Evolutionary conservation across 1,140 invertebrate species (phyloP).

Genomic region (Drosophila bocqueti): DNA sequence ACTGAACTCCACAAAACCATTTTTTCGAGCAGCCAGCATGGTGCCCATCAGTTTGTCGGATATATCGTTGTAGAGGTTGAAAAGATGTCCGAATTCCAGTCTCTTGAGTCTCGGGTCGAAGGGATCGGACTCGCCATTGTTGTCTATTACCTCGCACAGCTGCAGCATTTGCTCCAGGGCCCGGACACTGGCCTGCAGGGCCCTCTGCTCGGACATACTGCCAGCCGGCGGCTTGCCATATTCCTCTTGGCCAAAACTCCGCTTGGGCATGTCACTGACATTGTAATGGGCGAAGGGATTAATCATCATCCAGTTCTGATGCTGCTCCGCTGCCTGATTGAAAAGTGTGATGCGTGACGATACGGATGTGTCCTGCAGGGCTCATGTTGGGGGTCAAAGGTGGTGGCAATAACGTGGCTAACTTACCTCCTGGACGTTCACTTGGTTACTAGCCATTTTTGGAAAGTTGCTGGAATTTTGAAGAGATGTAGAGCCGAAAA

Average conservation of each 20-base stretch:
- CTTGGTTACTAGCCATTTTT: slow-evolving; percentile 24
- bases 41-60: slow-evolving; percentile 69
- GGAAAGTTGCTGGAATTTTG: slow-evolving; percentile 2
- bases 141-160: slow-evolving; percentile 50
- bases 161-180: slow-evolving; percentile 65
- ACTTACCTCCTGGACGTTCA: background rate
- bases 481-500: slow-evolving; percentile 2
- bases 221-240: slow-evolving; percentile 56
- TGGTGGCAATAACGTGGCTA: background rate
- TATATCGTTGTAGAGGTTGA: slow-evolving; percentile 61
- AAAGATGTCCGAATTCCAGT: slow-evolving; percentile 51
- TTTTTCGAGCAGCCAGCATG: slow-evolving; percentile 48
- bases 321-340: slow-evolving; percentile 58
- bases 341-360: slow-evolving; percentile 60
- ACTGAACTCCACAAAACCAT: slow-evolving; percentile 56
- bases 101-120: background rate
- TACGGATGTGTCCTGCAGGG: slow-evolving; percentile 43
- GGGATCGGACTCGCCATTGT: background rate
- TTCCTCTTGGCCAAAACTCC: slow-evolving; percentile 27
- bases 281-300: slow-evolving; percentile 65
- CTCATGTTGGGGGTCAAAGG: background rate
- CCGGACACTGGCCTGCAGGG: slow-evolving; percentile 39
- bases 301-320: slow-evolving; percentile 61
- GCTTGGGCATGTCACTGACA: slow-evolving; percentile 61
- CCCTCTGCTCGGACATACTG: slow-evolving; percentile 56